These are phyloP conservation scores for Andrena dorsata DNA, from an alignment of 2,888 invertebrate genomes.

Conservation along the genomic window DNA sequence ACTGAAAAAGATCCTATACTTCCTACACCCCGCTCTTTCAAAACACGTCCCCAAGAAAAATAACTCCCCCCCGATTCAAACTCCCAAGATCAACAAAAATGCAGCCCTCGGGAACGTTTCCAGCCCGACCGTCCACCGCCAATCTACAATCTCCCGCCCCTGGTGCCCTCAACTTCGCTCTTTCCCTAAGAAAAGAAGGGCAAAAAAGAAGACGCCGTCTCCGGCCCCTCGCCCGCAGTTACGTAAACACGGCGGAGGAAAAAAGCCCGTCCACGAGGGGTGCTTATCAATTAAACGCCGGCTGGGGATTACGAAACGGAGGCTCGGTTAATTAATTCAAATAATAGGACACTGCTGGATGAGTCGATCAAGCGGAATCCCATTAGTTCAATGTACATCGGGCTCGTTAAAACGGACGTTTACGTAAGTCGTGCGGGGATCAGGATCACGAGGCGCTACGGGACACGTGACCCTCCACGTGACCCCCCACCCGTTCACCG, in stretches of 20 bases:
- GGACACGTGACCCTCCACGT: constrained; percentile 48
- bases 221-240: constrained; percentile 9
- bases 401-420: constrained; percentile 13
- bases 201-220: too few species aligned
- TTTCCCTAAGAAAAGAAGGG: too few species aligned
- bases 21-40: too few species aligned
- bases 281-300: constrained; percentile 47
- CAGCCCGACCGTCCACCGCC: too few species aligned
- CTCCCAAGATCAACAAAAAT: too few species aligned
- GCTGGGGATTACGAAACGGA: constrained; percentile 45
- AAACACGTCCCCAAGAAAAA: too few species aligned
- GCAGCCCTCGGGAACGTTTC: too few species aligned
- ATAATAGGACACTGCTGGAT: constrained; percentile 44
- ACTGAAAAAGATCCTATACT: too few species aligned
- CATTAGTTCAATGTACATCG: constrained; percentile 44
- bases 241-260: constrained; percentile 27
- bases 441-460: constrained; percentile 34
- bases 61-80: too few species aligned
- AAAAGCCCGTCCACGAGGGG: not conserved
- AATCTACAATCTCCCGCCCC: too few species aligned
- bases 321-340: constrained; percentile 52
- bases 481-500: not conserved
- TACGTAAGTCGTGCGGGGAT: constrained; percentile 39
- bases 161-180: too few species aligned
- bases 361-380: constrained; percentile 39